These are phyloP conservation scores for Hipposideros armiger DNA, from an alignment of 2,113 vertebrate genomes.

Conservation along the genomic window DNA sequence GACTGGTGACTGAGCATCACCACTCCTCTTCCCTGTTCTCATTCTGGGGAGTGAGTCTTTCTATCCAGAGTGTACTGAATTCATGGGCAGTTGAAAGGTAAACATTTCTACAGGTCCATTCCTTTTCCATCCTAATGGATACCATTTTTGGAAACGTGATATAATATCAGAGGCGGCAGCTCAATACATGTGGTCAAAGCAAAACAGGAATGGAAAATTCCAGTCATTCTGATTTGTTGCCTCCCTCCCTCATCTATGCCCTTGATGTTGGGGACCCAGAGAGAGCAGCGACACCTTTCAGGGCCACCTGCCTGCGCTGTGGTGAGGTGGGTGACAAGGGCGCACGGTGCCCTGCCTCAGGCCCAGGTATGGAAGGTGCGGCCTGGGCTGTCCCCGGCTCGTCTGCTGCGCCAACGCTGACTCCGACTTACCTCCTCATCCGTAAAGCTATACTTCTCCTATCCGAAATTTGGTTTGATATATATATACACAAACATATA, in stretches of 20 bases:
- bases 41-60: constrained; percentile 82
- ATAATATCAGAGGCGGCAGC: constrained; percentile 51
- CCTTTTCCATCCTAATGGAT: constrained; percentile 71
- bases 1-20: neutral
- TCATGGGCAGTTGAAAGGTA: constrained; percentile 79
- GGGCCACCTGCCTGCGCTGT: neutral
- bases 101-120: constrained; percentile 71
- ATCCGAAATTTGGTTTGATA: constrained; percentile 87
- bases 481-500: constrained; percentile 81
- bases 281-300: neutral
- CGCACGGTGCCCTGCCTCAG: neutral
- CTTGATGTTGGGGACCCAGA: neutral
- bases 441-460: constrained; percentile 90
- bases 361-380: neutral
- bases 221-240: constrained; percentile 45
- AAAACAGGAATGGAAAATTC: constrained; percentile 65
- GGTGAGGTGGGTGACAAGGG: neutral
- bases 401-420: constrained; percentile 45
- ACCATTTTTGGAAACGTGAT: constrained; percentile 73
- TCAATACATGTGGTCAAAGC: constrained; percentile 62
- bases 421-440: constrained; percentile 80
- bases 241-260: neutral
- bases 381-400: constrained; percentile 29
- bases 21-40: constrained; percentile 64
- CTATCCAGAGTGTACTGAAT: constrained; percentile 79